Evolutionary conservation across 2,888 invertebrate species (phyloP).

Genomic region (Dusona sp.): DNA sequence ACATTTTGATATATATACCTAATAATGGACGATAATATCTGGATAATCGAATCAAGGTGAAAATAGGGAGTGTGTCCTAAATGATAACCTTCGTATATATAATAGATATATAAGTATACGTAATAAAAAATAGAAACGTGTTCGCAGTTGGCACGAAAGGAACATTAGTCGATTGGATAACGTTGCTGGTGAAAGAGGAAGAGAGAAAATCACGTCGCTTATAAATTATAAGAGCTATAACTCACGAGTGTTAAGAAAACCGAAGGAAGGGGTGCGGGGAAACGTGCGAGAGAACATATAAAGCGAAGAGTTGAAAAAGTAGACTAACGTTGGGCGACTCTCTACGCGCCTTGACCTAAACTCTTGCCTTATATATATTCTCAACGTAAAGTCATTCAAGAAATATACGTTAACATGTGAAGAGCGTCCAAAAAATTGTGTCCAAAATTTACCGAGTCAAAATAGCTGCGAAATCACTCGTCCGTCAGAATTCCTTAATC

Average conservation of each 20-base stretch:
- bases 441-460: too few relatives aligned
- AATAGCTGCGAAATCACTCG: too few relatives aligned
- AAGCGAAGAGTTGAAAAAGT: slow-evolving; percentile 21
- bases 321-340: slow-evolving; percentile 19
- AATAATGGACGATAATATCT: slow-evolving; percentile 29
- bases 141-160: slow-evolving; percentile 58
- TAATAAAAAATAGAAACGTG: slow-evolving; percentile 22
- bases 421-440: neutral
- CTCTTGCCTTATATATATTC: slow-evolving; percentile 11
- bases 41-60: slow-evolving; percentile 55
- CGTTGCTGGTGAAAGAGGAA: neutral
- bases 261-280: neutral
- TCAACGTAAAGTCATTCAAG: slow-evolving; percentile 16
- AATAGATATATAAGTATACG: slow-evolving; percentile 6
- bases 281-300: neutral
- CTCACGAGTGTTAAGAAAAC: slow-evolving; percentile 23
- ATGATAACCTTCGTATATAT: slow-evolving; percentile 10
- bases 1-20: neutral
- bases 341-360: slow-evolving; percentile 30
- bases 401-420: neutral
- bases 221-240: slow-evolving; percentile 50
- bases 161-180: slow-evolving; percentile 64
- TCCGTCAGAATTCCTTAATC: too few relatives aligned
- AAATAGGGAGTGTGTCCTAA: slow-evolving; percentile 31
- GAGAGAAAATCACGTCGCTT: slow-evolving; percentile 37